Conservation (phyloP, 1,140 invertebrate species). For the Prorops nasuta region DNA sequence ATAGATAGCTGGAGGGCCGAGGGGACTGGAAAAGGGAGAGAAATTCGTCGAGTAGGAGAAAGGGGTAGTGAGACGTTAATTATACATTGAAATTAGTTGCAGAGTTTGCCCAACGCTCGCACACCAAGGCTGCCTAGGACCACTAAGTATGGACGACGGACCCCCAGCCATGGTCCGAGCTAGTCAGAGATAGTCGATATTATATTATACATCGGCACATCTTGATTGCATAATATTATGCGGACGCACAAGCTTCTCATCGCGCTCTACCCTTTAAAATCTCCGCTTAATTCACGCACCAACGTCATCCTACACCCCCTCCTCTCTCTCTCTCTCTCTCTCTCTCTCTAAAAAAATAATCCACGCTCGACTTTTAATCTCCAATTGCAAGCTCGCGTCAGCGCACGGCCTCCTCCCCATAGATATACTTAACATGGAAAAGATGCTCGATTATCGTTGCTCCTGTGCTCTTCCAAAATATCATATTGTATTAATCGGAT, state of each 20-base stretch:
- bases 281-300: constrained; percentile 26
- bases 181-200: constrained; percentile 55
- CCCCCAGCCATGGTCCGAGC: constrained; percentile 37
- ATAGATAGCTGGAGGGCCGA: neutral
- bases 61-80: constrained; percentile 57
- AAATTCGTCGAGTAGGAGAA: constrained; percentile 12
- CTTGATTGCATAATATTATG: constrained; percentile 5
- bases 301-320: constrained; percentile 16
- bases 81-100: constrained; percentile 60
- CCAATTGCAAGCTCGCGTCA: too few relatives aligned
- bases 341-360: constrained; percentile 28
- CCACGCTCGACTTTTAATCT: too few relatives aligned
- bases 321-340: constrained; percentile 29
- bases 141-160: constrained; percentile 53
- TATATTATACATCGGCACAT: constrained; percentile 50
- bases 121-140: constrained; percentile 43
- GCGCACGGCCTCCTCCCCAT: too few relatives aligned
- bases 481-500: constrained; percentile 38
- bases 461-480: too few relatives aligned
- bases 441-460: too few relatives aligned
- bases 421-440: too few relatives aligned
- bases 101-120: constrained; percentile 50
- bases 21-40: constrained; percentile 7
- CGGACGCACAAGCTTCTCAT: neutral
- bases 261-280: constrained; percentile 5